Evolutionary conservation across 2,797 vertebrate genomes (phyloP).

Genomic region (Enteromius unitaeniatus): DNA sequence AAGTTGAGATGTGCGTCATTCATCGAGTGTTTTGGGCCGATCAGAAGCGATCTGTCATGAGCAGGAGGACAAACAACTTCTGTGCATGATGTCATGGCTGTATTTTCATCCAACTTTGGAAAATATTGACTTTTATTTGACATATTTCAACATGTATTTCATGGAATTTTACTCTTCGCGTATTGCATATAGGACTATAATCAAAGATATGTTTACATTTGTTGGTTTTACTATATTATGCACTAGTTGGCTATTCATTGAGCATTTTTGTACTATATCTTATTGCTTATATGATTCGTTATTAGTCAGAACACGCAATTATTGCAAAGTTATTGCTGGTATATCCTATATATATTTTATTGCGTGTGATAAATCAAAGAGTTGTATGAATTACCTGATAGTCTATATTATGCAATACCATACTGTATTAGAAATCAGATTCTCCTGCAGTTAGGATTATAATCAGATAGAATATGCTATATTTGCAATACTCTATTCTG

Average conservation of each 20-base stretch:
- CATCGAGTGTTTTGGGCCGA: conserved; percentile 11
- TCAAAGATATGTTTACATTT: background rate
- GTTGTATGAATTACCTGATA: background rate
- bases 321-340: background rate
- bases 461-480: background rate
- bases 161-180: background rate
- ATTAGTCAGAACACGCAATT: too few species aligned
- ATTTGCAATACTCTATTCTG: too few species aligned
- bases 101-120: background rate
- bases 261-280: background rate
- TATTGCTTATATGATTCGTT: background rate
- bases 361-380: background rate
- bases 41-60: background rate
- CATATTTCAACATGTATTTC: background rate
- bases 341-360: background rate
- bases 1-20: conserved; percentile 20
- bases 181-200: background rate
- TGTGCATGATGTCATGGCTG: conserved; percentile 8
- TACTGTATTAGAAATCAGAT: background rate
- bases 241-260: too few species aligned
- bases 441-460: background rate
- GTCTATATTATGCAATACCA: background rate
- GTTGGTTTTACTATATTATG: background rate
- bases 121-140: background rate
- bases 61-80: conserved; percentile 12